phyloP scores from a whole-genome alignment of 2,113 vertebrate genomes.

The Bucco capensis region DNA sequence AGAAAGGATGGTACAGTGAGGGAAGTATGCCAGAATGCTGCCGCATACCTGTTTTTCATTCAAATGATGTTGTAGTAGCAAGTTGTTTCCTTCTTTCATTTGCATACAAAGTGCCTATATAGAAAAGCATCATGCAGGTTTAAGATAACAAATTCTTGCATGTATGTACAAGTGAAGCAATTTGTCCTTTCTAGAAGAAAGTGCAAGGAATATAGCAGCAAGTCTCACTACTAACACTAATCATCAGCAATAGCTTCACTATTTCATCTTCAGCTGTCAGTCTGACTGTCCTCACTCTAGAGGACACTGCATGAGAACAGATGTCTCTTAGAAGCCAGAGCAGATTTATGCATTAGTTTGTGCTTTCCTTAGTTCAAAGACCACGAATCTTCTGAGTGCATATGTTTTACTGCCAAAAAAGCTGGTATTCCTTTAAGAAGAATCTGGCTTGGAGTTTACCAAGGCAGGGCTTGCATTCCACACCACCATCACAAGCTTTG shows the following conservation, averaged over 20 bases:
- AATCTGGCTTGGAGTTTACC: background rate
- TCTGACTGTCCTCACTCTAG: background rate
- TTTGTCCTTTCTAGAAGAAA: background rate
- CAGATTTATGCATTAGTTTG: background rate
- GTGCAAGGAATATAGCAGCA: background rate
- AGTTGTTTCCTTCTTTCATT: background rate
- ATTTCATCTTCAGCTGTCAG: background rate
- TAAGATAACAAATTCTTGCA: background rate
- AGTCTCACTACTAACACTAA: background rate
- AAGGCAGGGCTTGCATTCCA: background rate
- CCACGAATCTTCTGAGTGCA: background rate
- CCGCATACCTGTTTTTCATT: background rate
- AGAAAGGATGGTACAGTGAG: background rate
- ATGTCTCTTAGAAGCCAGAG: background rate
- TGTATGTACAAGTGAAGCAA: background rate
- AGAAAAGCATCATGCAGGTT: background rate
- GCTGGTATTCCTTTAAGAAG: background rate
- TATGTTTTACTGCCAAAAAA: background rate
- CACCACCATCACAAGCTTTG: background rate
- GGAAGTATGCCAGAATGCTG: background rate
- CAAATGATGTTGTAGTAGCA: background rate
- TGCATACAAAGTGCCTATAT: background rate
- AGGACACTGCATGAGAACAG: background rate
- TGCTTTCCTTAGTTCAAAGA: background rate
- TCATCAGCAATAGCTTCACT: background rate